Base-by-base conservation (phyloP, 92 coral and sea anemone species). In the Scolanthus callimorphus region DNA sequence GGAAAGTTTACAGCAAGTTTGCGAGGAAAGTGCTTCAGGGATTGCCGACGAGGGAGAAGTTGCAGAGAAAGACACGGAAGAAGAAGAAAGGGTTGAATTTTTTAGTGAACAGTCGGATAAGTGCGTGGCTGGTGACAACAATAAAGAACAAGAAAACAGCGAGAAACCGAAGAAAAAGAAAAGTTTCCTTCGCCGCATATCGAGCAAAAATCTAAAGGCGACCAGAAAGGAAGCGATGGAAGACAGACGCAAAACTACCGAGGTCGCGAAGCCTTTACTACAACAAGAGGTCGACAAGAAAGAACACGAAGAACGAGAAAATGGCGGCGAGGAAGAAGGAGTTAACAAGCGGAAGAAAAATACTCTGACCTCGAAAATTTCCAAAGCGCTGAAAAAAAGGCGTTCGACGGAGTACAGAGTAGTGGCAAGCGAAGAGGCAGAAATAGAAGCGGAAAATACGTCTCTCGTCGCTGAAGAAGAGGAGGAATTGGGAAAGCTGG, bases 301-400 rank as follows among this genome's bases (percentile, higher is more conserved):
- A n/a, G n/a, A n/a, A n/a, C n/a, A 38, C 25, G 21, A 51, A 55
- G 49, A 67, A 62, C 43, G 28, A 4, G 69, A 62, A 26, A 57
- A 62, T 45, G 52, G 22, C 11, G 29, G 34, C 28, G 25, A 44
- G n/a, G 80, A 63, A 30, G 62, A 45, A n/a, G 46, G 44, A 55
- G 27, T 20, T 3, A 11, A 39, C 12, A 65, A 57, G 54, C 29
- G 65, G 48, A 65, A 65, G 60, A 65, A 55, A 39, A 67, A 47
- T 25, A 60, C 37, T 0, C 38, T 49, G 21, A 49, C 28, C 39
- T 6, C 56, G 12, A 65, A 74, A 29, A 52, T 55, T 12, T 49
- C 72, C 23, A 65, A 68, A 57, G 75, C 75, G 1, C 30, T 68
- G 29, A 68, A 68, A 59, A 27, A 49, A 21, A 29, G 53, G 20